Evolutionary conservation across 2,113 vertebrate genomes (phyloP).

Genomic region (Mola mola): DNA sequence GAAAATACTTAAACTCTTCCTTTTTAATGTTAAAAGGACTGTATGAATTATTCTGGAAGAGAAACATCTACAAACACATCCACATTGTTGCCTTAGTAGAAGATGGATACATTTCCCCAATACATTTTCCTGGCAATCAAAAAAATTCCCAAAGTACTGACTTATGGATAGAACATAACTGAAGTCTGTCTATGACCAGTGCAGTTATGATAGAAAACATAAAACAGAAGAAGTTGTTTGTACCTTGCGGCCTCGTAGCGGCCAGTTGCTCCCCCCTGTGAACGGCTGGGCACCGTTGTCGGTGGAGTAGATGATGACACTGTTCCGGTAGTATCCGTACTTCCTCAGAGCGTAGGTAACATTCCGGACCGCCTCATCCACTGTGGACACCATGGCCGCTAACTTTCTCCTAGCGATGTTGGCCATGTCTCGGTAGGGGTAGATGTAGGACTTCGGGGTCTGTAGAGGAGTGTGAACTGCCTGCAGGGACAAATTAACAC

Average conservation of each 20-base stretch:
- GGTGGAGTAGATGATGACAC: constrained; percentile 91
- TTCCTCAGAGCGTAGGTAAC: constrained; percentile 93
- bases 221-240: not conserved
- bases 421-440: constrained; percentile 90
- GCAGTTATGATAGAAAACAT: not conserved
- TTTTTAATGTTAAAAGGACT: no score
- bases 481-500: constrained; percentile 22
- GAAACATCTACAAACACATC: no score
- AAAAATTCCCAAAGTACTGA: no score
- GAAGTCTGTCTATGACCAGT: not conserved
- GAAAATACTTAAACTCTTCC: no score
- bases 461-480: constrained; percentile 93
- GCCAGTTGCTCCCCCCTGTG: constrained; percentile 97
- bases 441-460: constrained; percentile 91
- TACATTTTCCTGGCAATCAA: no score
- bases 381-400: constrained; percentile 93
- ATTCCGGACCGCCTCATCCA: constrained; percentile 94
- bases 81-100: no score
- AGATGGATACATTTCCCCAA: no score
- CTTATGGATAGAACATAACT: no score
- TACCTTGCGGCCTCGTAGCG: constrained; percentile 89
- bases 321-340: constrained; percentile 92
- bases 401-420: constrained; percentile 91
- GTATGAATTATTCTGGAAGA: no score
- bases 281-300: constrained; percentile 96